Base-by-base conservation (phyloP, 2,113 vertebrate genomes). In the Gnathonemus longibarbis region DNA sequence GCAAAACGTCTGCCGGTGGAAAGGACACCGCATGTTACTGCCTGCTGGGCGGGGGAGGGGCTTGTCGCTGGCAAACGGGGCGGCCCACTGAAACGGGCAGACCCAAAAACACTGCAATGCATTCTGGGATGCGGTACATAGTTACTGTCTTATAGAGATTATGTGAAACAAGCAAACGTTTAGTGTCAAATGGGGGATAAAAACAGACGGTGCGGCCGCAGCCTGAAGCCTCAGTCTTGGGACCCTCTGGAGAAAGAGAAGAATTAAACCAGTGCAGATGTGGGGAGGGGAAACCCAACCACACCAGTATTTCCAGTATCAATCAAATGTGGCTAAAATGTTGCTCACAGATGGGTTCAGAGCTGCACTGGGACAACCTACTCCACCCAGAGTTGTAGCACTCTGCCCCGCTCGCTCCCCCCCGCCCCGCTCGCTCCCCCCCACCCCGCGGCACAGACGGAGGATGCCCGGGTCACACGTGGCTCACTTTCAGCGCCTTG, bases 1-100 rank as follows among this genome's bases (percentile, higher is more conserved):
- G 70, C 96, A 96, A 95, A 97, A 95, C 90, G 94, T 95, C 97
- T 97, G 93, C 96, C 94, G 95, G 96, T 96, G 95, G 95, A 95
- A 96, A 96, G 94, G 96, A 96, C 96, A 96, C 95, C 94, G 91
- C 92, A 93, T 89, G 94, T 96, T 96, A 96, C 95, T 95, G 94
- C 94, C 95, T 95, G 96, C 95, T 96, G 94, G 89, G 74, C 89
- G 4, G 89, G 80, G 17, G 91, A 83, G 80, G 24, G 91, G 90
- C 19, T 49, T 5, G 46, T 48, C 9, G 10, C 74, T 35, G 83
- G 8, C n/a, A 53, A 80, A 46, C 2, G 3, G 58, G 70, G 58
- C 10, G 8, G 89, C 10, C 5, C 74, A 39, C 74, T 80, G 13
- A 31, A 39, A 49, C 70, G 15, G 74, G 62, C 10, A 70, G 84